Base-by-base conservation (phyloP, 2,888 invertebrate genomes). In the Harpalus rubripes region DNA sequence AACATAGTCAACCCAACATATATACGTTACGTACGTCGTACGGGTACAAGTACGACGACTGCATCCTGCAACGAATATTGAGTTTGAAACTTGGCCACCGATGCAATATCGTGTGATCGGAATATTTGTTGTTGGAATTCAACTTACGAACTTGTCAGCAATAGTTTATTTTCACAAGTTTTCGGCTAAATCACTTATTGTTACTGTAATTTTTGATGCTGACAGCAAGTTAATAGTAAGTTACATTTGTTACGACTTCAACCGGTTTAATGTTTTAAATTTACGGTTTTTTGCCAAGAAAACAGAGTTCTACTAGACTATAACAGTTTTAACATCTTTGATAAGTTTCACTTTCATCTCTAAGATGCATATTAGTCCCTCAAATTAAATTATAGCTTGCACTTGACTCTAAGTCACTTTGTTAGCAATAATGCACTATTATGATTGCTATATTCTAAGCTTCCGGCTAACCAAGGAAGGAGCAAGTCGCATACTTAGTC, bases 81-180 rank as follows among this genome's bases (percentile, higher is more conserved):
- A 81, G 68, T 81, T 81, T 81, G 52, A 81, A 81, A 81, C 68
- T 81, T 81, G 81, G 81, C 81, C 68, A 26, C 52, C 26, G 68
- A 65, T 56, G 65, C 68, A 81, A 81, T 81, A 81, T 81, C 68
- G 44, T 81, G 81, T 68, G 81, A 81, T 81, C 81, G 81, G 81
- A 81, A 81, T 81, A 81, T 81, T 72, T 81, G 65, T 32, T 81
- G 44, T 68, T 52, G 56, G 52, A 56, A 68, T 52, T 52, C 65
- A 65, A 81, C 65, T 81, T 56, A n/a, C 65, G 65, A 81, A 68
- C 81, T 81, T 59, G 78, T 10, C 68, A 81, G 52, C 15, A 72
- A 1, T 72, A 72, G 68, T 72, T 72, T 72, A 72, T 39, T 41
- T 39, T 41, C 15, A 15, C 68, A 72, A 72, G 68, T 72, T 72